These are phyloP conservation scores for Xylocopa sonorina DNA, from an alignment of 1,140 invertebrate genomes.

Conservation along the genomic window DNA sequence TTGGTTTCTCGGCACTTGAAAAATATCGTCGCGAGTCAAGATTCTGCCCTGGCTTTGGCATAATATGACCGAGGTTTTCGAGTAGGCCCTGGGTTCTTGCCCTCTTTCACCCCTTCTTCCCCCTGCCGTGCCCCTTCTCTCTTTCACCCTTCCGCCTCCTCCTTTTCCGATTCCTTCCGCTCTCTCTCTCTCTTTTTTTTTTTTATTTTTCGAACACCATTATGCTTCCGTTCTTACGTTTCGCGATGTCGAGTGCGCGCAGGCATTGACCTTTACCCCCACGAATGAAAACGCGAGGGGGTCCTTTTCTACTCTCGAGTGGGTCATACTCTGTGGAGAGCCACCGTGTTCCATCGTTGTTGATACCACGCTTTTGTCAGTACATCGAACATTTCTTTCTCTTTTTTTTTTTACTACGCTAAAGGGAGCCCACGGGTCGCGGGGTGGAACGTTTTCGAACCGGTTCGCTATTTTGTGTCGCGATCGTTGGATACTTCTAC, in stretches of 20 bases:
- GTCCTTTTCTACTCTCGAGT: constrained; percentile 64
- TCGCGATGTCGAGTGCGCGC: constrained; percentile 74
- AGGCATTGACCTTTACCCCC: constrained; percentile 75
- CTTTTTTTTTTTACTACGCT: constrained; percentile 18
- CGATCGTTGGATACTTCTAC: neutral
- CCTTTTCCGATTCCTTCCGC: constrained; percentile 59
- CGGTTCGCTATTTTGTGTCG: constrained; percentile 21
- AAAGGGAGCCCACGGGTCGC: neutral
- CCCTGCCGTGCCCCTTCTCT: neutral
- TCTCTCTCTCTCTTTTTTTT: constrained; percentile 56
- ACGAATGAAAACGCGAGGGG: constrained; percentile 71
- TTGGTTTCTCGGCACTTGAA: constrained; percentile 63
- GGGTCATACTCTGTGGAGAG: constrained; percentile 60
- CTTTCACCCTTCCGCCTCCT: neutral
- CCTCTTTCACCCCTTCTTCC: constrained; percentile 34
- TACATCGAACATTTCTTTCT: constrained; percentile 19
- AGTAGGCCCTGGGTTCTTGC: constrained; percentile 61
- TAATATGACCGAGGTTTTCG: constrained; percentile 72
- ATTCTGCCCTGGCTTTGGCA: constrained; percentile 69
- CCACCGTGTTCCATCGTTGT: constrained; percentile 50
- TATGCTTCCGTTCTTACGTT: constrained; percentile 73
- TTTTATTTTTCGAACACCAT: constrained; percentile 67
- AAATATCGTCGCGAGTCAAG: constrained; percentile 75
- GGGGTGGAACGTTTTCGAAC: constrained; percentile 13
- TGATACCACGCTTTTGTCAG: constrained; percentile 44